Evolutionary conservation across 2,113 vertebrate genomes (phyloP).

Genomic region (Python bivittatus): DNA sequence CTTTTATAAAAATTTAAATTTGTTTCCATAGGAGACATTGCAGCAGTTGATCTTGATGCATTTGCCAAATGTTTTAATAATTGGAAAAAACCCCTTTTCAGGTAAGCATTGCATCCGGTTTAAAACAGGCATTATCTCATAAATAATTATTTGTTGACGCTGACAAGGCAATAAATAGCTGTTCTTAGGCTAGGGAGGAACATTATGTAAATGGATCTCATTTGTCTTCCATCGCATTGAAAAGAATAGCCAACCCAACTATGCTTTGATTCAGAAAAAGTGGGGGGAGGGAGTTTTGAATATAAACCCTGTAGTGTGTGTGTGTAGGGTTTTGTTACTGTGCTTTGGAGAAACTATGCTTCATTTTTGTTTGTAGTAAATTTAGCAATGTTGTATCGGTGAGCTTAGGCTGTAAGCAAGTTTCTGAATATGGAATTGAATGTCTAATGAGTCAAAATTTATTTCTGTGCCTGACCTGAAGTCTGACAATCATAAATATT

Average conservation of each 20-base stretch:
- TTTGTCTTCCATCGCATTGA: not conserved
- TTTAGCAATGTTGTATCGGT: not conserved
- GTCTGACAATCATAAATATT: not conserved
- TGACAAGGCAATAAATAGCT: not conserved
- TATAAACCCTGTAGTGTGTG: not conserved
- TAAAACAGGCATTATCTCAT: conserved; percentile 10
- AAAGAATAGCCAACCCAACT: not conserved
- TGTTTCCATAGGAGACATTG: conserved; percentile 85
- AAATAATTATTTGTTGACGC: not conserved
- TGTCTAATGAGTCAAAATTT: not conserved
- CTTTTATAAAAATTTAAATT: conserved; percentile 43
- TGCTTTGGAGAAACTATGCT: not conserved
- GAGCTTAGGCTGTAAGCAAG: not conserved
- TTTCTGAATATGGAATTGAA: not conserved
- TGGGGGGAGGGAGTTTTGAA: not conserved
- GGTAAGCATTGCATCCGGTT: conserved; percentile 76
- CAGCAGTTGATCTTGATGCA: conserved; percentile 98
- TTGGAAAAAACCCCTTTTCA: conserved; percentile 91
- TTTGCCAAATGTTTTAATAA: conserved; percentile 91
- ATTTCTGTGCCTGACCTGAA: not conserved
- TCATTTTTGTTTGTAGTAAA: not conserved
- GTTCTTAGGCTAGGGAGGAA: not conserved
- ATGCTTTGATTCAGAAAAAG: not conserved
- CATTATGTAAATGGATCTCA: not conserved
- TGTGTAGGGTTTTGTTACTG: not conserved